These are phyloP conservation scores for Chymomyza fuscimana DNA, from an alignment of 2,888 invertebrate species.

Conservation along the genomic window DNA sequence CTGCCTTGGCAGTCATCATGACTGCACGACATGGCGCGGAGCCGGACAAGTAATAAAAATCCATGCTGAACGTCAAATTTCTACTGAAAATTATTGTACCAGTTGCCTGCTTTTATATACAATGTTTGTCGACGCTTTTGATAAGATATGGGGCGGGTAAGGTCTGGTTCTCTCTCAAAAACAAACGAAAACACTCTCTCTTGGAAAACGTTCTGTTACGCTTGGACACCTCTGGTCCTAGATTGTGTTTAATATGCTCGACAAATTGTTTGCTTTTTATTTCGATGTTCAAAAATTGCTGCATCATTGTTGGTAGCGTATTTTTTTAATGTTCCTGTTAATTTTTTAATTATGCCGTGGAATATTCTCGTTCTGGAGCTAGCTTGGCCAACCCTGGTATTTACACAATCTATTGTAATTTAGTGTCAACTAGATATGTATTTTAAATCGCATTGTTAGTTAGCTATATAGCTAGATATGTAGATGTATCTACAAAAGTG, in stretches of 20 bases:
- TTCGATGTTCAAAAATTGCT: not conserved
- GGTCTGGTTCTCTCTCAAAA: not conserved
- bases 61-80: slow-evolving; percentile 75
- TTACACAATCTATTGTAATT: not conserved
- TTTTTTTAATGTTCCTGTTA: not conserved
- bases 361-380: not conserved
- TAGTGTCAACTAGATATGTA: not conserved
- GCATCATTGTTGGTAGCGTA: not conserved
- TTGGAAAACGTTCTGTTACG: not conserved
- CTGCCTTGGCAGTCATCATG: slow-evolving; percentile 83
- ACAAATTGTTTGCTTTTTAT: not conserved
- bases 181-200: not conserved
- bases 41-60: slow-evolving; percentile 83
- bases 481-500: too few relatives aligned
- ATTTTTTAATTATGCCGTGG: not conserved
- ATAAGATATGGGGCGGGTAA: not conserved
- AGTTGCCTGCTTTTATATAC: not conserved
- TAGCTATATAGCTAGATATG: too few relatives aligned
- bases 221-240: not conserved
- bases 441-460: too few relatives aligned
- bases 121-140: not conserved
- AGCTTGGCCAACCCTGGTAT: not conserved
- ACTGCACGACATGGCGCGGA: slow-evolving; percentile 85
- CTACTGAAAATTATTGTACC: not conserved
- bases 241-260: not conserved